phyloP scores from a whole-genome alignment of 2,113 vertebrate genomes.

The Oceanites oceanicus region DNA sequence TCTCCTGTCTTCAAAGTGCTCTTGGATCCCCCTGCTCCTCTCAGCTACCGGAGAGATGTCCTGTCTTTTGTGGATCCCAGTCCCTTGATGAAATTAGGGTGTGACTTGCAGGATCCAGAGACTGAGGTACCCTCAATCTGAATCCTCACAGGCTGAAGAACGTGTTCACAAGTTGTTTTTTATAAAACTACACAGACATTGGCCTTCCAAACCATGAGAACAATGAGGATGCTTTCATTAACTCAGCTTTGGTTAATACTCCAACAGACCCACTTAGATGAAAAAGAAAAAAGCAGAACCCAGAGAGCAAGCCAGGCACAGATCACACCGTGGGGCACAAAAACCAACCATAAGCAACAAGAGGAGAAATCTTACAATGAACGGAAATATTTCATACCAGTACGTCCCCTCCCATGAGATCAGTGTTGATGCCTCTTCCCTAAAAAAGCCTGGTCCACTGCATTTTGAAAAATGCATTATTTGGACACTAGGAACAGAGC shows the following conservation, averaged over 20 bases:
- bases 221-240: neutral
- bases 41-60: fast-evolving
- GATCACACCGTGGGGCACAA: neutral
- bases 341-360: neutral
- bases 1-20: neutral
- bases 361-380: neutral
- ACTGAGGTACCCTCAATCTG: neutral
- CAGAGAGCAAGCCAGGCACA: neutral
- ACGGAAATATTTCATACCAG: neutral
- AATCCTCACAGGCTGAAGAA: neutral
- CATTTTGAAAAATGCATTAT: neutral
- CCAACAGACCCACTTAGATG: neutral
- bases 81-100: neutral
- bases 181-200: neutral
- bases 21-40: neutral
- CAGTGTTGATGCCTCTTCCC: neutral
- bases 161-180: neutral
- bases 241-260: neutral
- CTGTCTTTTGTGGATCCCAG: neutral
- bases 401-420: neutral
- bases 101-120: neutral
- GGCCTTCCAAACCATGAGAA: neutral
- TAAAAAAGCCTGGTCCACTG: neutral
- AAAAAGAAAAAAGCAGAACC: neutral
- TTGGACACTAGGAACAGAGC: neutral